phyloP scores from a whole-genome alignment of 1,140 invertebrate genomes.

The Gonioctena quinquepunctata region DNA sequence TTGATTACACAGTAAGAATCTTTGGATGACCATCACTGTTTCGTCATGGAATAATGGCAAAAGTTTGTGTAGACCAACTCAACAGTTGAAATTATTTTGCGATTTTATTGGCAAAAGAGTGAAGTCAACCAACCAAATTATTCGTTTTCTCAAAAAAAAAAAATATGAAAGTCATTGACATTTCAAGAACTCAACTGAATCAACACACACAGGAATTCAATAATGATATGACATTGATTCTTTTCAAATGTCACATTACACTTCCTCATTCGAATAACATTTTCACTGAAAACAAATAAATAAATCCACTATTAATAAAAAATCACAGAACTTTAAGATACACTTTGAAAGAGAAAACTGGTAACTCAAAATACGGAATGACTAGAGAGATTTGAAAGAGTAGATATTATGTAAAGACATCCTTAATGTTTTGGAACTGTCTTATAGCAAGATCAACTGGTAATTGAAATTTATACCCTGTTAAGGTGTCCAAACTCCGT shows the following conservation, averaged over 20 bases:
- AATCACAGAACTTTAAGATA: neutral
- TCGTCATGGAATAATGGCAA: too few relatives aligned
- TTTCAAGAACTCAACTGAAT: too few relatives aligned
- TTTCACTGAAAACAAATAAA: neutral
- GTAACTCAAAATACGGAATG: slow-evolving; percentile 10
- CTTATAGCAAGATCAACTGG: slow-evolving; percentile 94
- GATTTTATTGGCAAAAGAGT: too few relatives aligned
- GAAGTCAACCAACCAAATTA: too few relatives aligned
- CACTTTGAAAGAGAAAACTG: neutral
- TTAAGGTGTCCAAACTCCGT: slow-evolving; percentile 85
- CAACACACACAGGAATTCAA: neutral
- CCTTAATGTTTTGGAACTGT: slow-evolving; percentile 97
- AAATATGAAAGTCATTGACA: too few relatives aligned
- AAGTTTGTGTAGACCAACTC: too few relatives aligned
- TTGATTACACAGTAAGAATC: neutral
- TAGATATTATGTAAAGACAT: slow-evolving; percentile 78
- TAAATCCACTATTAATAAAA: neutral
- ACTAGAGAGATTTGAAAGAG: slow-evolving; percentile 2
- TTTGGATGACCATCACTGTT: too few relatives aligned
- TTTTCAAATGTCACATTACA: neutral
- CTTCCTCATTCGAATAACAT: neutral
- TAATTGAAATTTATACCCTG: slow-evolving; percentile 86
- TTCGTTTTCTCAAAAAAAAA: too few relatives aligned
- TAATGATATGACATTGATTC: neutral
- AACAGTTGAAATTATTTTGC: too few relatives aligned